Percentiles rank a stretch among this genome's conserved stretches.
Conservation (phyloP, 2,113 vertebrate genomes). For the Agelaius tricolor region DNA sequence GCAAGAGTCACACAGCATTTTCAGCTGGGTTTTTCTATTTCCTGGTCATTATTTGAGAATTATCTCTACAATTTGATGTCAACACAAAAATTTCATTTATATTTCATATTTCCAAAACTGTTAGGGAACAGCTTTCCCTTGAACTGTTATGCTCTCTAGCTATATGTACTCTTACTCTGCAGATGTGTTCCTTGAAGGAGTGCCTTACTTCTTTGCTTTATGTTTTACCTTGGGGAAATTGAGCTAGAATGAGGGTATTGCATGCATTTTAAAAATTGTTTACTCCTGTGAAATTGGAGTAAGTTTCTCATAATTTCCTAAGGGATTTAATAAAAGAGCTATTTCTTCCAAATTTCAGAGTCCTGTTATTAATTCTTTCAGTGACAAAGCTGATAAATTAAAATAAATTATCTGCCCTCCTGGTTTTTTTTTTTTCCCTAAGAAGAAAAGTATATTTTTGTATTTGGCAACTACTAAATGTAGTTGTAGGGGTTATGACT, state of each 20-base stretch:
- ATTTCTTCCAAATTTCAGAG: not conserved
- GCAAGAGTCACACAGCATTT: not conserved
- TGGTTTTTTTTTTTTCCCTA: not conserved
- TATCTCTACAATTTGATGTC: not conserved
- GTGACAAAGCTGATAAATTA: not conserved
- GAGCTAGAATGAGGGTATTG: not conserved
- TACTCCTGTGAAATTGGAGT: not conserved
- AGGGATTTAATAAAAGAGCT: not conserved
- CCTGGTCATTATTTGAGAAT: not conserved
- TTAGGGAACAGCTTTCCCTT: not conserved
- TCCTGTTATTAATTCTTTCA: not conserved
- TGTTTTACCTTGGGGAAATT: not conserved
- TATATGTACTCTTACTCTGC: not conserved
- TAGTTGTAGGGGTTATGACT: not conserved
- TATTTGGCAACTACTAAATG: not conserved
- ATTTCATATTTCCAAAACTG: not conserved
- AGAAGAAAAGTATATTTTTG: not conserved
- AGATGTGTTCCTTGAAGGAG: not conserved
- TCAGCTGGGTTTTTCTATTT: not conserved
- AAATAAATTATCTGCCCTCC: not conserved
- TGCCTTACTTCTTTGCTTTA: not conserved
- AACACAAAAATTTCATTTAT: not conserved
- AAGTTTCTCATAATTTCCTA: not conserved
- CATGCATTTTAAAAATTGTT: not conserved
- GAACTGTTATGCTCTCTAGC: not conserved